Conservation (phyloP, 2,797 vertebrate genomes). For the Caiman crocodilus region DNA sequence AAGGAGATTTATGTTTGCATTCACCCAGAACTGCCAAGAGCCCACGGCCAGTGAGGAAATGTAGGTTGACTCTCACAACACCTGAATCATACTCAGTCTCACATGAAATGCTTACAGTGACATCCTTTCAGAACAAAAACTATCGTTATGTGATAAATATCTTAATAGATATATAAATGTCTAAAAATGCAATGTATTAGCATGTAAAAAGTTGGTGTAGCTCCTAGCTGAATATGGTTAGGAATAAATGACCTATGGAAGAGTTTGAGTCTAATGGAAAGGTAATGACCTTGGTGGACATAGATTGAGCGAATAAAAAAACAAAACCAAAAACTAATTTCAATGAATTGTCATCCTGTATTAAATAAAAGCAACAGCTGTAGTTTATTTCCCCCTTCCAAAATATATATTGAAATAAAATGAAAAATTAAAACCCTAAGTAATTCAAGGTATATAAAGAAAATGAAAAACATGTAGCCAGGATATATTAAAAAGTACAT, state of each 20-base stretch:
- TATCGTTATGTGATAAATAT: background rate
- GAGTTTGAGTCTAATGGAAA: background rate
- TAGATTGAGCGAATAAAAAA: background rate
- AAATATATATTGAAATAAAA: background rate
- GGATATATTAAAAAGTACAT: background rate
- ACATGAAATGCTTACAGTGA: background rate
- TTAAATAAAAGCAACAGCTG: background rate
- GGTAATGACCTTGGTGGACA: background rate
- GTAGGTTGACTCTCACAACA: background rate
- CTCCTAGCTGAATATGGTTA: background rate
- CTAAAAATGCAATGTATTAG: background rate
- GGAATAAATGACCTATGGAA: background rate
- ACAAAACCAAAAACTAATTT: background rate
- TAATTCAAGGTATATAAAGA: background rate
- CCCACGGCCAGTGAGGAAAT: background rate
- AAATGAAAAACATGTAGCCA: background rate
- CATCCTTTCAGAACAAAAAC: background rate
- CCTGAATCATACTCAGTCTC: background rate
- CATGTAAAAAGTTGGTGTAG: background rate
- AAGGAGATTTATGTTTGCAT: background rate
- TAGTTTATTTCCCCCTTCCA: background rate
- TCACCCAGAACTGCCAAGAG: background rate
- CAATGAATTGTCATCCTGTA: background rate
- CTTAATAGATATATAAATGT: background rate
- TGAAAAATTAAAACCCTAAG: background rate